Conservation (phyloP, 2,113 vertebrate species). For the Pungitius pungitius region DNA sequence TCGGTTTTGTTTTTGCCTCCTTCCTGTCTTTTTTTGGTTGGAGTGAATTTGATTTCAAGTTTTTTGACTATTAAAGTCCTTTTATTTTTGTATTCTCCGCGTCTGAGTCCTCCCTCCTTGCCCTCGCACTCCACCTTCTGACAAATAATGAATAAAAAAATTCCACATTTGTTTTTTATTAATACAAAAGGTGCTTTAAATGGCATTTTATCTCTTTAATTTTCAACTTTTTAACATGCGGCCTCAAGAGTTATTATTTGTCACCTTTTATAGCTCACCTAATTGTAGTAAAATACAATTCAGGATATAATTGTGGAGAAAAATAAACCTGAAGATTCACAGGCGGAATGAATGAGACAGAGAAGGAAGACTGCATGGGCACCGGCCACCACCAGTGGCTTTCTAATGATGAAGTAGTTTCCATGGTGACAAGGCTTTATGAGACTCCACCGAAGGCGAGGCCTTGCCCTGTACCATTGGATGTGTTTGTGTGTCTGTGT, state of each 20-base stretch:
- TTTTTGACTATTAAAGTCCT: too few species aligned
- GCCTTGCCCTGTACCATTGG: conserved; percentile 65
- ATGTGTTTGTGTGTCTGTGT: conserved; percentile 17
- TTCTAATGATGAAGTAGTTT: conserved; percentile 76
- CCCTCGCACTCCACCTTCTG: too few species aligned
- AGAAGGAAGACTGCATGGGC: conserved; percentile 52
- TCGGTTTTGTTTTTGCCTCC: too few species aligned
- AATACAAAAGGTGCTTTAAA: conserved; percentile 10
- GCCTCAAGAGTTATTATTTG: conserved; percentile 26
- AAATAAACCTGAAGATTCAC: conserved; percentile 28
- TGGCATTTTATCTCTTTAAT: not conserved
- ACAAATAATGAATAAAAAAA: too few species aligned
- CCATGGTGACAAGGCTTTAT: conserved; percentile 76
- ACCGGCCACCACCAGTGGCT: conserved; percentile 65
- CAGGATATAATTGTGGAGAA: conserved; percentile 27
- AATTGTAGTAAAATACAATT: conserved; percentile 39
- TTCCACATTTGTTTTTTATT: too few species aligned
- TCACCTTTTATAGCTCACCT: conserved; percentile 3
- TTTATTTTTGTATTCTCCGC: too few species aligned
- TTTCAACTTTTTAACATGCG: conserved; percentile 22
- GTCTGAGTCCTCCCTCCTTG: too few species aligned
- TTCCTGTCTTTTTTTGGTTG: too few species aligned
- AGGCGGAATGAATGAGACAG: conserved; percentile 49
- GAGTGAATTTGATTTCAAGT: too few species aligned
- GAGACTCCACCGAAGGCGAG: conserved; percentile 64